Conservation (phyloP, 2,888 invertebrate species). For the Sinopyrophorus schimmeli region DNA sequence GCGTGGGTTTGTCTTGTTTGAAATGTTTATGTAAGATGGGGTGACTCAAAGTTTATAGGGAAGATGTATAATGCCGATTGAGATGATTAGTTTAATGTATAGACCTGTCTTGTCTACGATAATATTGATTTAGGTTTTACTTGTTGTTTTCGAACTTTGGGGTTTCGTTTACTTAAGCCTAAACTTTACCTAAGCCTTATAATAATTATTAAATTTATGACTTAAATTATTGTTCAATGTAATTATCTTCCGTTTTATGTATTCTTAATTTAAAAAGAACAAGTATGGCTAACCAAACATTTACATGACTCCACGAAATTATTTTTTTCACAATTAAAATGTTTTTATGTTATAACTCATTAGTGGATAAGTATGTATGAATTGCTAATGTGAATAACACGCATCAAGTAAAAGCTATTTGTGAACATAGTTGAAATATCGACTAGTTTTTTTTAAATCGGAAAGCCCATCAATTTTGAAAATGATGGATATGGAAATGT, state of each 20-base stretch:
- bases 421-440: no score
- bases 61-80: constrained; percentile 48
- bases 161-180: constrained; percentile 26
- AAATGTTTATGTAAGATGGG: constrained; percentile 46
- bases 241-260: no score
- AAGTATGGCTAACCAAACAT: no score
- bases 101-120: constrained; percentile 46
- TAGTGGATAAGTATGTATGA: no score
- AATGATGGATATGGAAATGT: constrained; percentile 13
- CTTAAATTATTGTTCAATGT: constrained; percentile 14
- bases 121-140: constrained; percentile 52
- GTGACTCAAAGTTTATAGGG: constrained; percentile 44
- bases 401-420: not conserved
- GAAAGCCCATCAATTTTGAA: no score
- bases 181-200: constrained; percentile 20
- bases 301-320: no score
- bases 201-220: constrained; percentile 22
- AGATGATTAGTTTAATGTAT: constrained; percentile 50
- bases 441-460: no score
- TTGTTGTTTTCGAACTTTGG: constrained; percentile 46
- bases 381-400: no score
- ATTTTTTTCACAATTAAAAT: no score
- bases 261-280: not conserved
- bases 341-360: no score
- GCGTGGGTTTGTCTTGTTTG: constrained; percentile 43